Conservation (phyloP, 2,888 invertebrate species). For the Cryptus viduatorius region DNA sequence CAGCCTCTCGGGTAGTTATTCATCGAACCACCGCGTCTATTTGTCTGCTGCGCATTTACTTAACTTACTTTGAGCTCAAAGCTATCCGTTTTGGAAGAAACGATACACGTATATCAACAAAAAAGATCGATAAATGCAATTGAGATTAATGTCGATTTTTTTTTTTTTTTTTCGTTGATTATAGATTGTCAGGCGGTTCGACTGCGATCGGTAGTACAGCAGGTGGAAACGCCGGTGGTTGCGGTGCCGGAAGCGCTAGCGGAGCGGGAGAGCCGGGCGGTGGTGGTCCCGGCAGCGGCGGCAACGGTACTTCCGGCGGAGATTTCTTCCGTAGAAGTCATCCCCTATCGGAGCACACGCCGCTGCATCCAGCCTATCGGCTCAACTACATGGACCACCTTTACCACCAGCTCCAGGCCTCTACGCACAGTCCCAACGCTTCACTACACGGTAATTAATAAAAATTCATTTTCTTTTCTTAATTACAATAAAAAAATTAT, state of each 20-base stretch:
- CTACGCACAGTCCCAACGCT: conserved; percentile 87
- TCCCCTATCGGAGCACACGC: conserved; percentile 88
- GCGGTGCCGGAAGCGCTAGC: conserved; percentile 72
- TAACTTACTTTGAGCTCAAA: neutral
- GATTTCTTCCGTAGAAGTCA: conserved; percentile 87
- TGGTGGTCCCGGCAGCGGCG: conserved; percentile 85
- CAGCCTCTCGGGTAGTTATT: neutral
- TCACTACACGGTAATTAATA: conserved; percentile 89
- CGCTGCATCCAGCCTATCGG: conserved; percentile 90
- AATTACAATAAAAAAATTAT: neutral
- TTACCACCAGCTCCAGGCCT: conserved; percentile 90
- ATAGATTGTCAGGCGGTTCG: conserved; percentile 82
- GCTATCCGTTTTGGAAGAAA: neutral
- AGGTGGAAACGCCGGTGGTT: conserved; percentile 85
- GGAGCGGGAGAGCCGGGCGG: conserved; percentile 76
- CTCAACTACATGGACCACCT: conserved; percentile 93
- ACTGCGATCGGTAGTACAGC: conserved; percentile 79
- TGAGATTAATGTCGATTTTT: neutral
- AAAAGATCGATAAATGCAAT: neutral
- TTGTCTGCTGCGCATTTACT: neutral
- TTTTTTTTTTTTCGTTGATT: conserved; percentile 60
- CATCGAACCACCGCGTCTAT: neutral
- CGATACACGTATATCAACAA: too few species aligned
- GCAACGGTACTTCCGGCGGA: conserved; percentile 88
- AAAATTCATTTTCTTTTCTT: neutral